phyloP scores from a whole-genome alignment of 2,888 invertebrate genomes.

The Vannuccia rotundouncinata region DNA sequence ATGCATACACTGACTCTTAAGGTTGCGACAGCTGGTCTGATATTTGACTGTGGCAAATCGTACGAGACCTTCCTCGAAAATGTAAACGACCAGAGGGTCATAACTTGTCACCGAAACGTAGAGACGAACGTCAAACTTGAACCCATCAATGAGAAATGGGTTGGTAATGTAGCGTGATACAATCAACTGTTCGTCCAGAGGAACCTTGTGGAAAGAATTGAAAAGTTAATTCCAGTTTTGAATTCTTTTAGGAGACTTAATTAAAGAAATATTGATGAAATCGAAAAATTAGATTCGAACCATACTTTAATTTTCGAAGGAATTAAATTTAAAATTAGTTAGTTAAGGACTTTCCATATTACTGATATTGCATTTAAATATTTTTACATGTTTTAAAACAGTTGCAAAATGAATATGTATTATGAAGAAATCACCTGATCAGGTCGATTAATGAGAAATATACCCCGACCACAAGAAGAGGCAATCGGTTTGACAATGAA shows the following conservation, averaged over 20 bases:
- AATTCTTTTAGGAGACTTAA: no score
- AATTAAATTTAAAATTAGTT: no score
- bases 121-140: constrained; percentile 88
- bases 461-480: constrained; percentile 81
- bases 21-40: constrained; percentile 56
- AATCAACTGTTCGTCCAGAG: constrained; percentile 79
- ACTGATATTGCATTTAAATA: background rate
- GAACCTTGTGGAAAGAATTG: no score
- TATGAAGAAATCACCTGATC: constrained; percentile 10
- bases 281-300: no score
- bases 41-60: constrained; percentile 85
- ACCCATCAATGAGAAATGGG: constrained; percentile 59
- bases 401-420: background rate
- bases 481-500: constrained; percentile 87
- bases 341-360: no score
- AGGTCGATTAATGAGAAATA: constrained; percentile 57
- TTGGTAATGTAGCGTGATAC: constrained; percentile 66
- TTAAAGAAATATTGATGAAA: no score
- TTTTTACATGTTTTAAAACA: no score
- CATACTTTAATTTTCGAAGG: no score
- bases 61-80: constrained; percentile 88
- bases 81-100: constrained; percentile 83
- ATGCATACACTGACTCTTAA: constrained; percentile 86
- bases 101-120: constrained; percentile 92
- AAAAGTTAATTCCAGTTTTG: no score